phyloP scores from a whole-genome alignment of 1,140 invertebrate genomes.

The Philopotamus ludificatus region DNA sequence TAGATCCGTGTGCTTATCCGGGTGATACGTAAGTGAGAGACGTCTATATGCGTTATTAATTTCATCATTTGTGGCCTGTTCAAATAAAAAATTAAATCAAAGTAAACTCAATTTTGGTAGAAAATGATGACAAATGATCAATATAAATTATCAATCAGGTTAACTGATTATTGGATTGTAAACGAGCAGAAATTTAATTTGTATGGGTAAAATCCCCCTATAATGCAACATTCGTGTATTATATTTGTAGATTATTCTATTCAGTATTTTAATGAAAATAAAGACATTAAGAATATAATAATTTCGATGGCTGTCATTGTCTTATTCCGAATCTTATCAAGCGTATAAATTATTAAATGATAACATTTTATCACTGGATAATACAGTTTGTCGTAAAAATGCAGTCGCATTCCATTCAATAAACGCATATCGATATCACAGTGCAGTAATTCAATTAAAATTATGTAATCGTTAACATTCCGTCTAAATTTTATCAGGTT shows the following conservation, averaged over 20 bases:
- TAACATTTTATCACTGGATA: too few species aligned
- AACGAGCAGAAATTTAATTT: neutral
- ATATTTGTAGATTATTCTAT: neutral
- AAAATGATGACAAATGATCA: neutral
- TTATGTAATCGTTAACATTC: too few species aligned
- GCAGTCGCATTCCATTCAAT: too few species aligned
- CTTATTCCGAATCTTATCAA: too few species aligned
- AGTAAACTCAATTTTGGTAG: constrained; percentile 1
- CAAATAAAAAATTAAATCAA: constrained; percentile 23
- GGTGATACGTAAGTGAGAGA: constrained; percentile 89
- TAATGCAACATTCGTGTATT: neutral
- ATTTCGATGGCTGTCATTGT: too few species aligned
- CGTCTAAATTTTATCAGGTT: too few species aligned
- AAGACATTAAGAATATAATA: too few species aligned
- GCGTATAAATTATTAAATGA: too few species aligned
- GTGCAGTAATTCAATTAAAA: too few species aligned
- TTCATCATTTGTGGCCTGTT: constrained; percentile 82
- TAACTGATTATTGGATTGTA: neutral
- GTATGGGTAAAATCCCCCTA: neutral
- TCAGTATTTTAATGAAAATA: too few species aligned
- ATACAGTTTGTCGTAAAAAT: too few species aligned
- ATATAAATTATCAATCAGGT: neutral
- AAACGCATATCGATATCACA: too few species aligned
- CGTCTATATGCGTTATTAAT: constrained; percentile 88
- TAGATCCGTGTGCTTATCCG: constrained; percentile 87